Evolutionary conservation across 2,888 invertebrate genomes (phyloP), one percentile per base, ranked within the genome.

Genomic region (Apamea monoglypha): DNA sequence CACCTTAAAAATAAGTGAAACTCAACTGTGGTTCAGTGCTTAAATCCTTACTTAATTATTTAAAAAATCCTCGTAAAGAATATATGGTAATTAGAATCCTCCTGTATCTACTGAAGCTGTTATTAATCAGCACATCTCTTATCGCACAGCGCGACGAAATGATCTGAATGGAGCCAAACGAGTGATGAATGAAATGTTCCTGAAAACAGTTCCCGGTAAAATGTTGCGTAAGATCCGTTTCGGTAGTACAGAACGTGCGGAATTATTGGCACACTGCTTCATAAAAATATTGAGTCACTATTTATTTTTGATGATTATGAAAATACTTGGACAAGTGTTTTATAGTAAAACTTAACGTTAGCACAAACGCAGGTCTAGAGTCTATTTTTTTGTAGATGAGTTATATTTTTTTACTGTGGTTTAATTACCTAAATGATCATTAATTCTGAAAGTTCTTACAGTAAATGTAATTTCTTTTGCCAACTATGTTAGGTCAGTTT

Each of bases 101-200:
- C n/a, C 71, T 71, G 63, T 63, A 63, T 40, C n/a, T 40, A 78
- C 59, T 25, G 12, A 61, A 66, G 36, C 29, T 36, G 72, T 78
- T 80, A 83, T 78, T 78, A 81, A 63, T 86, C 81, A 84, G 21
- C 72, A 64, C 36, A 56, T 29, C 72, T 81, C n/a, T 10, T 61
- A 81, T 53, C 74, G 21, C 50, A n/a, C 50, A 81, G 75, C 64
- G 70, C 77, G 29, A 63, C 67, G 78, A 63, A 73, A 56, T 66
- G 67, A 75, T 82, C 67, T 91, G 89, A 91, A 91, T 91, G 89
- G 84, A 88, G 81, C 87, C 86, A 88, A 82, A 76, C 84, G 76
- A 83, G 87, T 91, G 90, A 91, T 93, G 93, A 92, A 92, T 92
- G 92, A 92, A 91, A 77, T 87, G 86, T 82, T 89, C 87, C 88